Conservation (phyloP, 2,113 vertebrate genomes). For the Protobothrops mucrosquamatus region DNA sequence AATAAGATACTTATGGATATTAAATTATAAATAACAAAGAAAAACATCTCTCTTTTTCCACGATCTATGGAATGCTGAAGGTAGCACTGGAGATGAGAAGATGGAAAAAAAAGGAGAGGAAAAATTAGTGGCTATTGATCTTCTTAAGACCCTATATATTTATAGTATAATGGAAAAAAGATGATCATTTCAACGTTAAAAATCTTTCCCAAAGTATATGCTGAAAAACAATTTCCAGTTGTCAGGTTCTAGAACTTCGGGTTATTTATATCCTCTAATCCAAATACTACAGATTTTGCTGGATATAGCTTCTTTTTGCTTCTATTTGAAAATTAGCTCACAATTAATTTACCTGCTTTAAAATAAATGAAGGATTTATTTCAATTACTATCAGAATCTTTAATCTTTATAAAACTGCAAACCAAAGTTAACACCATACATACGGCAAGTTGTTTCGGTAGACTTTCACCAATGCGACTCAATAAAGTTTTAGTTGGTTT, state of each 20-base stretch:
- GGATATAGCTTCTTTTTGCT: not conserved
- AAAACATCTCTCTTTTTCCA: not conserved
- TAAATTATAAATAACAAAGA: not conserved
- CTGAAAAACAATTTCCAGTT: not conserved
- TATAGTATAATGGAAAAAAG: not conserved
- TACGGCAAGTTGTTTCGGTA: constrained; percentile 95
- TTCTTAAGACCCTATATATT: not conserved
- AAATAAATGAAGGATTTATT: not conserved
- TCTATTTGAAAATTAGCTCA: constrained; percentile 13
- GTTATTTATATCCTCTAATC: not conserved
- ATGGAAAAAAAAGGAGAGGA: not conserved
- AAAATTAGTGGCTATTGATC: not conserved
- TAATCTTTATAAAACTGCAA: constrained; percentile 10
- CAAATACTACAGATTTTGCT: not conserved
- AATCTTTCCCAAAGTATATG: not conserved
- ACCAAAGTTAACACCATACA: constrained; percentile 55
- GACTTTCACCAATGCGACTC: constrained; percentile 86
- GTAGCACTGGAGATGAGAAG: not conserved
- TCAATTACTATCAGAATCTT: constrained; percentile 28
- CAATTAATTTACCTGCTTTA: constrained; percentile 28
- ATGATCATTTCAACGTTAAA: not conserved
- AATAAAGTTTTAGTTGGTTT: constrained; percentile 89
- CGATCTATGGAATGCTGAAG: not conserved
- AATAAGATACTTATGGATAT: not conserved
- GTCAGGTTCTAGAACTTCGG: not conserved